phyloP scores from a whole-genome alignment of 2,888 invertebrate species.

The Campoletis raptor region DNA sequence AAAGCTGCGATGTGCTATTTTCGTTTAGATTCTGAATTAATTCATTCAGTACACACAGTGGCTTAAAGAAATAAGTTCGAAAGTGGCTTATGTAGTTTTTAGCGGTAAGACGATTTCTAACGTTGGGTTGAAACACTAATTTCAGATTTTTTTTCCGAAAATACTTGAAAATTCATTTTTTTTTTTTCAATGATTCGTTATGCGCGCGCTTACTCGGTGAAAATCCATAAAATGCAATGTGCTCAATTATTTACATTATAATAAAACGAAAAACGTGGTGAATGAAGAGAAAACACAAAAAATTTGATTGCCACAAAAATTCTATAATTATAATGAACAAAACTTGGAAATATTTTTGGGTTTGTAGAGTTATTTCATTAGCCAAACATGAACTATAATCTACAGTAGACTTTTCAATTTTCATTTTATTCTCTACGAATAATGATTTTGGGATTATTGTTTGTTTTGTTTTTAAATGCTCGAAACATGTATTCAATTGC shows the following conservation, averaged over 20 bases:
- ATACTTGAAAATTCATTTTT: not conserved
- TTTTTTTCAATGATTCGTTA: slow-evolving; percentile 12
- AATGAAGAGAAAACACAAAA: slow-evolving; percentile 27
- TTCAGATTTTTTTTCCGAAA: not conserved
- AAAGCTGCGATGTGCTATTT: slow-evolving; percentile 50
- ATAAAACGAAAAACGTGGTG: slow-evolving; percentile 42
- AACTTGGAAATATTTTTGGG: slow-evolving; percentile 35
- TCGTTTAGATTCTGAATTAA: slow-evolving; percentile 33
- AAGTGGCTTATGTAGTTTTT: not conserved
- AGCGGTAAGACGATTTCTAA: not conserved
- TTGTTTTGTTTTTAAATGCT: slow-evolving; percentile 52
- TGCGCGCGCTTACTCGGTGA: slow-evolving; percentile 41
- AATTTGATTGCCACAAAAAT: slow-evolving; percentile 32
- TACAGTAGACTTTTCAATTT: slow-evolving; percentile 45
- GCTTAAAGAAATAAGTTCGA: slow-evolving; percentile 37
- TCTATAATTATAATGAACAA: slow-evolving; percentile 24
- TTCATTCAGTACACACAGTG: slow-evolving; percentile 10
- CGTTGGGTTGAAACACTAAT: not conserved
- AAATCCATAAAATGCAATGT: slow-evolving; percentile 54
- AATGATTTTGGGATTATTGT: slow-evolving; percentile 44
- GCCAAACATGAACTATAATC: slow-evolving; percentile 51
- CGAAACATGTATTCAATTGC: slow-evolving; percentile 43
- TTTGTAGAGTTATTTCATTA: slow-evolving; percentile 49
- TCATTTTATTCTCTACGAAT: slow-evolving; percentile 39
- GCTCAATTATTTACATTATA: slow-evolving; percentile 61